Evolutionary conservation across 2,888 invertebrate species (phyloP).

Genomic region (Teleiodes luculella): DNA sequence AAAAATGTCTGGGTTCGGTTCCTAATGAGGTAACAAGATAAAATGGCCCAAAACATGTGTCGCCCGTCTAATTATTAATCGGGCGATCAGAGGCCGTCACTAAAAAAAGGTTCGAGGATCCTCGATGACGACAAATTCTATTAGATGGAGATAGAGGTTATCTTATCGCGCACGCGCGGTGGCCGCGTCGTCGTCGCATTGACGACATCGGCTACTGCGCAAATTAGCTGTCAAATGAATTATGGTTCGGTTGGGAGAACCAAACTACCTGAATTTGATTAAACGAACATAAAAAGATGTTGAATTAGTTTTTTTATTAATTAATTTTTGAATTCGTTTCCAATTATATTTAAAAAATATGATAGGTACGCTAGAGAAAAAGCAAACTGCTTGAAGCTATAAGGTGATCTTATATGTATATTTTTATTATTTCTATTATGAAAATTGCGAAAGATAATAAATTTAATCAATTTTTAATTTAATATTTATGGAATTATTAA

Average conservation of each 20-base stretch:
- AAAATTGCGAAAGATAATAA: too few relatives aligned
- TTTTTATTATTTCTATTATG: too few relatives aligned
- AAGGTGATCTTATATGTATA: too few relatives aligned
- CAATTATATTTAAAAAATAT: too few relatives aligned
- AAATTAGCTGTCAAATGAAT: constrained; percentile 6
- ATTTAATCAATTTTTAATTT: too few relatives aligned
- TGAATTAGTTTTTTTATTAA: too few relatives aligned
- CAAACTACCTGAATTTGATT: too few relatives aligned
- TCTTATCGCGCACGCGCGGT: constrained; percentile 55
- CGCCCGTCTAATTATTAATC: constrained; percentile 75
- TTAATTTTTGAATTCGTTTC: too few relatives aligned
- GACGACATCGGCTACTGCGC: background rate
- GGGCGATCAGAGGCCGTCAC: constrained; percentile 54
- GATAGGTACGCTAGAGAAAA: too few relatives aligned
- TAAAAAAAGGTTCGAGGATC: constrained; percentile 44
- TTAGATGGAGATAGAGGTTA: constrained; percentile 43
- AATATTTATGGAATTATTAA: too few relatives aligned
- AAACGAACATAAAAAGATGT: too few relatives aligned
- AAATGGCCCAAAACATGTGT: constrained; percentile 70
- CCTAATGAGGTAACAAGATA: constrained; percentile 64
- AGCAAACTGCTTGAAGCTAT: too few relatives aligned
- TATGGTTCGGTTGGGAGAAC: background rate
- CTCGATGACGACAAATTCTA: constrained; percentile 54
- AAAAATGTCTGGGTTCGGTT: constrained; percentile 43
- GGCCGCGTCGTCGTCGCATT: constrained; percentile 5